phyloP scores from a whole-genome alignment of 2,797 vertebrate species.

The Gymnodraco acuticeps region DNA sequence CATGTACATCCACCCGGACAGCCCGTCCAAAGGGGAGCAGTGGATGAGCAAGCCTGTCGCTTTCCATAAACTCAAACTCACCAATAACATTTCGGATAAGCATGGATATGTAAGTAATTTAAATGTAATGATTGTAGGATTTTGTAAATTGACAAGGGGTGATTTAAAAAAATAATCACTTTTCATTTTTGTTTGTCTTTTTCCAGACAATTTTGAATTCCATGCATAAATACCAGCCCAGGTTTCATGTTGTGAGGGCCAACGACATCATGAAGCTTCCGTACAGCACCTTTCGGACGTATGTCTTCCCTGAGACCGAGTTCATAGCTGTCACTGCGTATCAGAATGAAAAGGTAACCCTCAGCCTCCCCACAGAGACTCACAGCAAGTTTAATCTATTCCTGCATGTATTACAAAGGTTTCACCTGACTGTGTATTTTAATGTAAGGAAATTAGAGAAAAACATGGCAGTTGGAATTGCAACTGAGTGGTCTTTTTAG shows the following conservation, averaged over 20 bases:
- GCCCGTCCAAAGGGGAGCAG: constrained; percentile 95
- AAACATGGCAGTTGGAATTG: neutral
- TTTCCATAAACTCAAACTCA: constrained; percentile 98
- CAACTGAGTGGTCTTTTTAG: neutral
- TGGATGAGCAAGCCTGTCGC: constrained; percentile 98
- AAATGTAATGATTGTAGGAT: too few species aligned
- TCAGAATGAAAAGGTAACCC: constrained; percentile 97
- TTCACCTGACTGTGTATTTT: neutral
- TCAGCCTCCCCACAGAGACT: too few species aligned
- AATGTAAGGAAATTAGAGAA: neutral
- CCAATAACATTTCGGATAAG: constrained; percentile 97
- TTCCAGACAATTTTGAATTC: constrained; percentile 96
- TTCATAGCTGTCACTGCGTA: constrained; percentile 98
- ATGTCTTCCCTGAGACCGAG: constrained; percentile 95
- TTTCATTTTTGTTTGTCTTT: constrained; percentile 11
- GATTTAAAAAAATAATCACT: too few species aligned
- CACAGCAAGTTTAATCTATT: neutral
- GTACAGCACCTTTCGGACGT: constrained; percentile 95
- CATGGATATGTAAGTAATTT: constrained; percentile 96
- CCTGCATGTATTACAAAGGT: neutral
- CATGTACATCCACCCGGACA: constrained; percentile 99
- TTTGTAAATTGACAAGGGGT: too few species aligned
- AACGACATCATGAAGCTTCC: constrained; percentile 97
- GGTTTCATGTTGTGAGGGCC: constrained; percentile 95
- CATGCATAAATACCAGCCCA: constrained; percentile 98